A percentile compares a stretch with the other conserved stretches of the same genome.
Evolutionary conservation across 2,113 vertebrate genomes (phyloP).

Genomic region (Leptobrachium ailaonicum): DNA sequence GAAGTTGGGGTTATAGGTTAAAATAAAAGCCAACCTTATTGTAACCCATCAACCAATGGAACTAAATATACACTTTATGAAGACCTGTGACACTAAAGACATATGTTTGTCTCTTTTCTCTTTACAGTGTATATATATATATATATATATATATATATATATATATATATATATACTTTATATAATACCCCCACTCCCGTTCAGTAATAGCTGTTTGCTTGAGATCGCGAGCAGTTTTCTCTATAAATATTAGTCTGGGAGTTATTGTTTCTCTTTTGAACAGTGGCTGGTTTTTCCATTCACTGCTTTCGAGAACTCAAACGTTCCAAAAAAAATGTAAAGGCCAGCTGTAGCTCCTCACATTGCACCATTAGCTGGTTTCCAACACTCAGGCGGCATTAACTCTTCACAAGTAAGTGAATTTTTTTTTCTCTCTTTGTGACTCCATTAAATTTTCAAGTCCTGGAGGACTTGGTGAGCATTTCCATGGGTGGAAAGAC

Average conservation of each 20-base stretch:
- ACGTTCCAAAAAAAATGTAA: conserved; percentile 15
- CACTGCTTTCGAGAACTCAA: conserved; percentile 10
- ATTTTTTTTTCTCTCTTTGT: not conserved
- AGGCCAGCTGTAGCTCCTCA: conserved; percentile 16
- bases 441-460: not conserved
- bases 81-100: too few species aligned
- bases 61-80: too few species aligned
- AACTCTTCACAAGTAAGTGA: not conserved
- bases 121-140: too few species aligned
- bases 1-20: too few species aligned
- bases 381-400: not conserved
- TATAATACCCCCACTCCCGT: too few species aligned
- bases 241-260: conserved; percentile 38
- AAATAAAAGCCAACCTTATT: too few species aligned
- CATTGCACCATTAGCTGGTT: conserved; percentile 1
- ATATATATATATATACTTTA: too few species aligned
- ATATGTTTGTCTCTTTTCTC: too few species aligned
- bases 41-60: too few species aligned
- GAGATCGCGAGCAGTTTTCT: conserved; percentile 13
- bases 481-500: not conserved
- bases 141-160: too few species aligned
- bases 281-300: conserved; percentile 21
- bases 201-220: not conserved
- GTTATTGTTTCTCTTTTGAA: conserved; percentile 31
- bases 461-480: not conserved